phyloP scores from a whole-genome alignment of 2,113 vertebrate species.

The Gymnarchus niloticus region DNA sequence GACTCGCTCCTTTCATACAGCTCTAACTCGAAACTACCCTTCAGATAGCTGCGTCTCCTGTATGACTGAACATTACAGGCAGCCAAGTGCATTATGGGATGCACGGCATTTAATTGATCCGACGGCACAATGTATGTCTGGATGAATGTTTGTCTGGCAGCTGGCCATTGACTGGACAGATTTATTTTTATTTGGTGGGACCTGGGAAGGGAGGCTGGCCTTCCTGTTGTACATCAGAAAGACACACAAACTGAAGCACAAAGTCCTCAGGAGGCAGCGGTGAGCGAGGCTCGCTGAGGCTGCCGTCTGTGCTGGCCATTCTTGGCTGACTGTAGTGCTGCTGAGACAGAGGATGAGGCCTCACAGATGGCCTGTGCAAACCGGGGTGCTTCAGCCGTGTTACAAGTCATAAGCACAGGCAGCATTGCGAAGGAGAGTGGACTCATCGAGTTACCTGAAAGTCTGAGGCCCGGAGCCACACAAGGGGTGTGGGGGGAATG shows the following conservation, averaged over 20 bases:
- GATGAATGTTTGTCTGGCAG: not conserved
- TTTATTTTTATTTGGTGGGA: not conserved
- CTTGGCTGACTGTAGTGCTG: too few species aligned
- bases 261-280: too few species aligned
- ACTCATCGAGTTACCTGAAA: not conserved
- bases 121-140: not conserved
- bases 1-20: too few species aligned
- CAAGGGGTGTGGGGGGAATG: not conserved
- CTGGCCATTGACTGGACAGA: not conserved
- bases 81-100: constrained; percentile 15
- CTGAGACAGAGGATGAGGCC: too few species aligned
- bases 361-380: too few species aligned
- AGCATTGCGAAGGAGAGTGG: too few species aligned
- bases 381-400: too few species aligned
- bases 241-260: not conserved
- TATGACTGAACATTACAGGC: not conserved
- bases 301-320: not conserved
- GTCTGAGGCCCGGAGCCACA: not conserved
- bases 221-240: not conserved
- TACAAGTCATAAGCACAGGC: too few species aligned
- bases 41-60: not conserved
- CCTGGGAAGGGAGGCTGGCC: not conserved
- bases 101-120: not conserved
- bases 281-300: not conserved
- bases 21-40: not conserved